Evolutionary conservation across 2,113 vertebrate species (phyloP).

Genomic region (Cacatua alba): DNA sequence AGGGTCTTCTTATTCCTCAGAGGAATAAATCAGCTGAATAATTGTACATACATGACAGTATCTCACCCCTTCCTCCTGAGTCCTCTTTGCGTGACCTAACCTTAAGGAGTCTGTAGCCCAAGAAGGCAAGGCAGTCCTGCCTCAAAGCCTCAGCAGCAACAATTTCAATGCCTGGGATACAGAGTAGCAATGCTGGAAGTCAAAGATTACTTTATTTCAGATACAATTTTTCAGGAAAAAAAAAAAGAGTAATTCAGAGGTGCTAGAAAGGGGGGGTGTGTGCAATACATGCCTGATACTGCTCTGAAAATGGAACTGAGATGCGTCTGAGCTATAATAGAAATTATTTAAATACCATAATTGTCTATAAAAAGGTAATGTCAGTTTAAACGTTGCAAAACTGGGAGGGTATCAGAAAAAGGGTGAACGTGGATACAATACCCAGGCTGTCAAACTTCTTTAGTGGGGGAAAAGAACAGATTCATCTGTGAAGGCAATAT

Average conservation of each 20-base stretch:
- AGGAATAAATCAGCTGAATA: neutral
- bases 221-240: neutral
- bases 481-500: neutral
- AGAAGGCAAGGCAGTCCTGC: neutral
- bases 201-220: neutral
- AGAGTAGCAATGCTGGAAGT: neutral
- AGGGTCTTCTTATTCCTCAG: neutral
- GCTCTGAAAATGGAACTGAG: neutral
- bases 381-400: neutral
- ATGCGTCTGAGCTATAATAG: neutral
- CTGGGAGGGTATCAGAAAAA: neutral
- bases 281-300: neutral
- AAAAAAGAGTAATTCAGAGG: neutral
- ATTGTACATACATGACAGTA: neutral
- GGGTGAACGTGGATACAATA: neutral
- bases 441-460: neutral
- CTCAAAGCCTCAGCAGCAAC: neutral
- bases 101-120: neutral
- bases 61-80: neutral
- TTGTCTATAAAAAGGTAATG: neutral
- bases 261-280: rapidly evolving
- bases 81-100: neutral
- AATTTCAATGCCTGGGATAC: neutral
- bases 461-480: neutral
- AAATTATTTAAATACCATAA: neutral